Evolutionary conservation across 2,797 vertebrate species (phyloP), one percentile per base, ranked within the genome.

Genomic region (Corythornis leucogaster): DNA sequence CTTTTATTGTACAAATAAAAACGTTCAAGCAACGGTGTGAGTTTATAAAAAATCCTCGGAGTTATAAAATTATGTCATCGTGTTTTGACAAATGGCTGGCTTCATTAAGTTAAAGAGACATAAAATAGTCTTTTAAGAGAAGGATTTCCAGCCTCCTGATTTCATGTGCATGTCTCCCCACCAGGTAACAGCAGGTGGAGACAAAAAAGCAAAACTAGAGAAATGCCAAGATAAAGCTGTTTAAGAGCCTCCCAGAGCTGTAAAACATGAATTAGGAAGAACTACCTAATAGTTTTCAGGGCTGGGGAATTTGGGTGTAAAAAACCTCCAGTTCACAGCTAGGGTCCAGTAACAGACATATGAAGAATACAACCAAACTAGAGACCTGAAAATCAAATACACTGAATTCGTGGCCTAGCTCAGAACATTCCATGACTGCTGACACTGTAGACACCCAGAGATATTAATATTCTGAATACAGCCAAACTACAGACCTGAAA

Each of bases 1-100:
- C 28, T 92, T 94, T 95, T 93, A 95, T 85, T 71, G 69, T 73
- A 59, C 70, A 93, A 92, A 92, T 94, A 94, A 90, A 96, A 93
- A 5, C 9, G 63, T 57, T 76, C 53, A 63, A 83, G 80, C 69
- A 90, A 86, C 6, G 2, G 25, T 66, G 70, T 40, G 74, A 81
- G 90, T 91, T 95, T 85, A 77, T 95, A 38, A 38, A 95, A 94
- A 94, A 45, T 80, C 5, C 0, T 54, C 66, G 50, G 48, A 88
- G 67, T 70, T 92, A 86, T 85, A 87, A 94, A 93, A 69, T 75
- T 4, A 82, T 68, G 63, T 87, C 66, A 87, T 9, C 48, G 43
- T 26, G 20, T 55, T 89, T 92, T 91, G 46, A 83, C 35, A 64
- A 95, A 93, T 59, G 30, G 28, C 62, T 79, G 63, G 81, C 81